These are phyloP conservation scores for Cochlearius cochlearius DNA, from an alignment of 2,113 vertebrate species.

Conservation along the genomic window DNA sequence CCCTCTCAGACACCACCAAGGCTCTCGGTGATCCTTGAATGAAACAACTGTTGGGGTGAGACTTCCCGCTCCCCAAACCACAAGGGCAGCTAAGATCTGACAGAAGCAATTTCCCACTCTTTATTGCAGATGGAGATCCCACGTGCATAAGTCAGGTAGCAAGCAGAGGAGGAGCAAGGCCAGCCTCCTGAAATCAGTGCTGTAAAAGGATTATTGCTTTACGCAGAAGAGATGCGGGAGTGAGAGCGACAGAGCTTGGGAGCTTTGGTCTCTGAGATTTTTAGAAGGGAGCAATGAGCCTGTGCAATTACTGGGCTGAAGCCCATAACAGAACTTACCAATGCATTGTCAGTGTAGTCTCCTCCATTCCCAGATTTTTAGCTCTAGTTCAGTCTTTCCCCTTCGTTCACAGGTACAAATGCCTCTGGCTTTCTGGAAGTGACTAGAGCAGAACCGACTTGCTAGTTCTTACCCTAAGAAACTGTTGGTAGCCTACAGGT, in stretches of 20 bases:
- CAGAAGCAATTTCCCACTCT: background rate
- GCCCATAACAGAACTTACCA: background rate
- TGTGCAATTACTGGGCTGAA: background rate
- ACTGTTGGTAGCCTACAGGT: conserved; percentile 63
- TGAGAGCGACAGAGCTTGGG: accelerated
- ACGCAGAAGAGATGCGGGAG: background rate
- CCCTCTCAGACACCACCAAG: background rate
- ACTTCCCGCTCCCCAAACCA: background rate
- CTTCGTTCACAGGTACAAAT: conserved; percentile 37
- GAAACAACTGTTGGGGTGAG: background rate
- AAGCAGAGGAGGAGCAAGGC: background rate
- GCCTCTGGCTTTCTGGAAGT: conserved; percentile 40
- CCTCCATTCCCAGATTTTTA: background rate
- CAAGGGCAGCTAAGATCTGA: background rate
- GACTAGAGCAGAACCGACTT: conserved; percentile 64
- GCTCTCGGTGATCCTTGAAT: background rate
- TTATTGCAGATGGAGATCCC: background rate
- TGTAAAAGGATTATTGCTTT: background rate
- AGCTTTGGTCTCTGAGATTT: background rate
- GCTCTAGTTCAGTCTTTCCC: background rate
- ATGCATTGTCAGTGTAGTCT: background rate
- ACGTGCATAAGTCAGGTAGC: accelerated
- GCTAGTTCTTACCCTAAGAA: conserved; percentile 51
- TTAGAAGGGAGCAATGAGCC: background rate
- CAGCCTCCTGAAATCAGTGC: background rate